phyloP scores from a whole-genome alignment of 2,888 invertebrate species.

The Thera obeliscata region DNA sequence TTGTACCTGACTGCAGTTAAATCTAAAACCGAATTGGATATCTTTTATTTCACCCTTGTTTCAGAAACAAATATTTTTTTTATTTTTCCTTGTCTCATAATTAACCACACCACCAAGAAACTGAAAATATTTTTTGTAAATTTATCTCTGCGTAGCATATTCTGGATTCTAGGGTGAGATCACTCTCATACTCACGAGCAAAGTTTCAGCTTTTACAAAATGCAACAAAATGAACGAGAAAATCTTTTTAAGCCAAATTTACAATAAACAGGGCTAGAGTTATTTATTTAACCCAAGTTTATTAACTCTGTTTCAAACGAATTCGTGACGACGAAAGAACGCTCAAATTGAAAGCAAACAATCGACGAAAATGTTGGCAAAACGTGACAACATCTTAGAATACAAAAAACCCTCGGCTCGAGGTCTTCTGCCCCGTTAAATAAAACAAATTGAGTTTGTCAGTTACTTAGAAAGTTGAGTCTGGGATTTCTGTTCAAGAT shows the following conservation, averaged over 20 bases:
- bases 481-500: conserved; percentile 31
- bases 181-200: too few relatives aligned
- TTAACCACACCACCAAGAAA: too few relatives aligned
- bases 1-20: too few relatives aligned
- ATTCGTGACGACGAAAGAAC: conserved; percentile 25
- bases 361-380: conserved; percentile 32
- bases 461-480: conserved; percentile 30
- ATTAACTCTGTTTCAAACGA: conserved; percentile 29
- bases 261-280: conserved; percentile 13
- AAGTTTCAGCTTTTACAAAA: neutral
- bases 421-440: conserved; percentile 26
- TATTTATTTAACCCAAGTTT: neutral
- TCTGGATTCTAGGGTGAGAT: too few relatives aligned
- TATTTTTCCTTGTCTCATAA: too few relatives aligned
- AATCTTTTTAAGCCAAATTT: neutral
- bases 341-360: conserved; percentile 39
- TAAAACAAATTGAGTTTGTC: conserved; percentile 40
- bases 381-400: conserved; percentile 34
- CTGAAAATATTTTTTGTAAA: too few relatives aligned
- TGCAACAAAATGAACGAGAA: neutral
- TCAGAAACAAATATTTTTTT: too few relatives aligned
- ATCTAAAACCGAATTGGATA: too few relatives aligned
- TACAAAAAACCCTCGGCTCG: conserved; percentile 18
- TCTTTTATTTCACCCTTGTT: too few relatives aligned
- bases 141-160: too few relatives aligned